Evolutionary conservation across 2,113 vertebrate genomes (phyloP).

Genomic region (Xiphophorus couchianus): DNA sequence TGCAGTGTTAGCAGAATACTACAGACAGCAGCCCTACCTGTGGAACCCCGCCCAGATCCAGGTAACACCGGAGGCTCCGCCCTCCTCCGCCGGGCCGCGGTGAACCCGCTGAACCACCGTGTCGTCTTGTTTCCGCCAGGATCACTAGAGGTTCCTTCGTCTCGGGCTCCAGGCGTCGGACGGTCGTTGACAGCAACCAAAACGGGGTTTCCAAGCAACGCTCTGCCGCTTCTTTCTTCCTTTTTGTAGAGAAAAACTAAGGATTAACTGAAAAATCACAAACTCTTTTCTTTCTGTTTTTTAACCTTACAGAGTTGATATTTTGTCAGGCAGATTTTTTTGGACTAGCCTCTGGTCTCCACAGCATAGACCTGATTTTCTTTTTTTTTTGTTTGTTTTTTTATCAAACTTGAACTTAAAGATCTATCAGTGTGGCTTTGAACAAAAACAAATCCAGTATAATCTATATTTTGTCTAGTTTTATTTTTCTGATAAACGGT

Average conservation of each 20-base stretch:
- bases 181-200: conserved; percentile 74
- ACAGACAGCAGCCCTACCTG: conserved; percentile 94
- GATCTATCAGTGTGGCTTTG: conserved; percentile 82
- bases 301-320: conserved; percentile 75
- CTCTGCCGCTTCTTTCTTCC: conserved; percentile 86
- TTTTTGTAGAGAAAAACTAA: conserved; percentile 82
- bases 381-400: conserved; percentile 65
- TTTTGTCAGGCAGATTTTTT: conserved; percentile 71
- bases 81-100: no score
- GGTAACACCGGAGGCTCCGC: conserved; percentile 41
- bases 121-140: conserved; percentile 75
- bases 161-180: conserved; percentile 51
- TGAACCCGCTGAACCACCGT: not conserved
- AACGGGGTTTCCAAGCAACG: conserved; percentile 88
- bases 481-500: conserved; percentile 82
- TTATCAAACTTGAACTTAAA: conserved; percentile 75
- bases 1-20: conserved; percentile 94
- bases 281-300: conserved; percentile 80
- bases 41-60: conserved; percentile 88
- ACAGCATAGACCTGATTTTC: conserved; percentile 55
- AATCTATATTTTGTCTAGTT: conserved; percentile 83
- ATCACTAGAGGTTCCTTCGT: conserved; percentile 86
- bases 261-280: conserved; percentile 77
- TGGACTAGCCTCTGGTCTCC: conserved; percentile 65
- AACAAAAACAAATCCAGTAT: conserved; percentile 78